Evolutionary conservation across 2,888 invertebrate species (phyloP).

Genomic region (Drosophila heteroneura): DNA sequence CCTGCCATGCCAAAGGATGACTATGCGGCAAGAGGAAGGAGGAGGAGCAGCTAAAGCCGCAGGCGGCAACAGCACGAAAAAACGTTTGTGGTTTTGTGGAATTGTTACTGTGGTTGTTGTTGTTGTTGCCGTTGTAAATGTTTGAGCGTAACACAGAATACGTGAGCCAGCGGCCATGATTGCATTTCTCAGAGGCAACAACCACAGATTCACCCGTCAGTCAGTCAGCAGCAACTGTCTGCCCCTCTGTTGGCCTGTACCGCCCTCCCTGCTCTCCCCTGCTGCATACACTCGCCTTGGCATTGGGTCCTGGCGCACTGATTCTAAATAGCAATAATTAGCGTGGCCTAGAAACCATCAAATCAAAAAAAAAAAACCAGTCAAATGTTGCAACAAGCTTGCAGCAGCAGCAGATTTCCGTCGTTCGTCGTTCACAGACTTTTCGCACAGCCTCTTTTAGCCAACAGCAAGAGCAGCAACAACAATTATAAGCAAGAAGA

Average conservation of each 20-base stretch:
- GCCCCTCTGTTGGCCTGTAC: neutral
- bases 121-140: constrained; percentile 80
- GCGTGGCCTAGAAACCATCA: constrained; percentile 81
- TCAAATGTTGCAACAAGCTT: constrained; percentile 58
- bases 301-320: constrained; percentile 63
- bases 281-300: constrained; percentile 26
- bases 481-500: constrained; percentile 77
- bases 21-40: neutral
- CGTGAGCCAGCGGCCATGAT: constrained; percentile 83
- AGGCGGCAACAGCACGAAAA: constrained; percentile 73
- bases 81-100: constrained; percentile 73
- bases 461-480: constrained; percentile 16
- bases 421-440: constrained; percentile 24
- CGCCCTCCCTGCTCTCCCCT: neutral
- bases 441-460: constrained; percentile 51
- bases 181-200: constrained; percentile 67
- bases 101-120: constrained; percentile 38
- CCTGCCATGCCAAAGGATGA: constrained; percentile 25
- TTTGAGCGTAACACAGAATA: constrained; percentile 85
- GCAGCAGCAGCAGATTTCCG: constrained; percentile 44
- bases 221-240: constrained; percentile 4
- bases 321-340: constrained; percentile 82
- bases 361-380: constrained; percentile 51
- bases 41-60: constrained; percentile 34
- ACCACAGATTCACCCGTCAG: constrained; percentile 36